Evolutionary conservation across 2,113 vertebrate species (phyloP), one percentile per base, ranked within the genome.

Genomic region (Sminthopsis crassicaudata): DNA sequence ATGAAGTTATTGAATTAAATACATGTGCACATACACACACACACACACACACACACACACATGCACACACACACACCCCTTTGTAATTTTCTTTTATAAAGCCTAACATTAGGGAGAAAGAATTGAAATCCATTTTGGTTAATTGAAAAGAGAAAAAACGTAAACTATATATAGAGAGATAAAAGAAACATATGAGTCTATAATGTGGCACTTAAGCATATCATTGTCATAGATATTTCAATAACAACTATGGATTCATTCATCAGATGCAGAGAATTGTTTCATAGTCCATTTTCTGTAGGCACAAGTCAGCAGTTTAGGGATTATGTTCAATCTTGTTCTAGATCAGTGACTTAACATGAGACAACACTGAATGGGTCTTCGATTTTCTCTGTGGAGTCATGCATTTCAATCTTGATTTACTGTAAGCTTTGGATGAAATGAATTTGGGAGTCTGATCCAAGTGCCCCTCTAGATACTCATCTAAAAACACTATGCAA

Each of bases 381-480:
- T 93, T 91, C 92, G 46, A 67, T 92, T 91, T 94, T 91, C 24
- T 92, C 76, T 84, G 46, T 76, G 2, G 91, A 95, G 50, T 53
- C 24, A 54, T 90, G 94, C 90, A 14, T 46, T 30, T 76, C 53
- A 76, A 42, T 53, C 10, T 26, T 53, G 14, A 92, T 55, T 94
- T 92, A 60, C 36, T 92, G 10, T 91, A 89, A 93, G 60, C 42
- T 54, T 3, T 0, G 11, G 52, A 36, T 27, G 23, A 93, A 88
- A 48, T 84, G 7, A 30, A 57, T 60, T 57, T 57, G 67, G 30
- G 8, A 92, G 10, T 90, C 19, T 91, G 25, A 57, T 90, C 90
- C 46, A 67, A 36, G 11, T 91, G 52, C 11, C 54, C 46, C 67
- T 4, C 26, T 53, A n/a, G 8, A 46, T 67, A 10, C 27, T 94